Conservation (phyloP, 2,113 vertebrate genomes). For the Cryptomyrus ogoouensis region DNA sequence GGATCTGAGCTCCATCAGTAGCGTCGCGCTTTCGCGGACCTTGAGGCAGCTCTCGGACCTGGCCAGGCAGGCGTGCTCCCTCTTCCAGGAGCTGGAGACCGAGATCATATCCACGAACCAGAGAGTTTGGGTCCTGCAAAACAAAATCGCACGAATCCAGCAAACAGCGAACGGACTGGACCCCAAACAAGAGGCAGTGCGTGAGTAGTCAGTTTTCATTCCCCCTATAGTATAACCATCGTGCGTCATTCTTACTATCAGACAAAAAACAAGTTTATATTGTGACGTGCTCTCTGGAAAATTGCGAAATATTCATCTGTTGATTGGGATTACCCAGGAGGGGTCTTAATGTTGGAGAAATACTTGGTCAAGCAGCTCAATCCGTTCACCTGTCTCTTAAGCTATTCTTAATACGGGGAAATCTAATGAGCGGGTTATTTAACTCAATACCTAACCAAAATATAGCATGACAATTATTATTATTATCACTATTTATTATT, state of each 20-base stretch:
- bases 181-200: slow-evolving; percentile 96
- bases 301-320: not conserved
- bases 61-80: slow-evolving; percentile 89
- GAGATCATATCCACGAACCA: slow-evolving; percentile 84
- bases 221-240: not conserved
- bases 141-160: slow-evolving; percentile 84
- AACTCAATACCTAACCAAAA: not conserved
- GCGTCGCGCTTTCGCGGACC: slow-evolving; percentile 85
- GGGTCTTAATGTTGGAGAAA: not conserved
- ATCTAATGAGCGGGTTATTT: not conserved
- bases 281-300: not conserved
- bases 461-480: not conserved
- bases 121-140: slow-evolving; percentile 84
- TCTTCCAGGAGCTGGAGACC: slow-evolving; percentile 93
- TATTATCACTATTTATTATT: not conserved
- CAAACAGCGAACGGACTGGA: slow-evolving; percentile 78
- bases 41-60: slow-evolving; percentile 93
- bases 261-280: not conserved
- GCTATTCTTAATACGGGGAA: not conserved
- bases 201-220: slow-evolving; percentile 71
- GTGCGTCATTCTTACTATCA: not conserved
- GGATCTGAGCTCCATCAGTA: slow-evolving; percentile 88
- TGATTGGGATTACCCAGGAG: not conserved
- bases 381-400: not conserved
- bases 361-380: not conserved